Conservation (phyloP, 2,888 invertebrate genomes). For the Drosophila cracens region DNA sequence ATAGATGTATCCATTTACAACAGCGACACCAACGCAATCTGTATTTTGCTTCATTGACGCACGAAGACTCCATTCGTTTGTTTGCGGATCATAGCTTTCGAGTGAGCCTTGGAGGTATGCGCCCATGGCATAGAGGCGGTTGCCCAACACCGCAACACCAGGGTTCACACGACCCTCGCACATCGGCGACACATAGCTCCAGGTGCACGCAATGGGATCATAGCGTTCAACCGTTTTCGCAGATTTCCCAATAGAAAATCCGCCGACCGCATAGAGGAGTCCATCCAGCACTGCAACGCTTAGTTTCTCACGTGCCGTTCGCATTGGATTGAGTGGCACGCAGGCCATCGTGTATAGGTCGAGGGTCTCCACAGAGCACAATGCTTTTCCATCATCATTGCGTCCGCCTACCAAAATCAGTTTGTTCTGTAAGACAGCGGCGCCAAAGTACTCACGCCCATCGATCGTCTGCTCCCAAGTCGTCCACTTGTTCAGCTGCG, state of each 20-base stretch:
- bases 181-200: conserved; percentile 97
- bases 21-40: conserved; percentile 95
- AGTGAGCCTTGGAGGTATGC: too few species aligned
- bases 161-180: conserved; percentile 93
- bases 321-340: conserved; percentile 94
- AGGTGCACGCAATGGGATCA: conserved; percentile 94
- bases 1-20: conserved; percentile 94
- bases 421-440: conserved; percentile 92
- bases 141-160: conserved; percentile 94
- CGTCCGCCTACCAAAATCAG: conserved; percentile 95
- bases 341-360: conserved; percentile 92
- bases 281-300: conserved; percentile 91
- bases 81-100: conserved; percentile 92
- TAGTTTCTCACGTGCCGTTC: conserved; percentile 92
- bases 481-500: conserved; percentile 84
- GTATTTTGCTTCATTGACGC: conserved; percentile 93
- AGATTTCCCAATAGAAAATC: conserved; percentile 94
- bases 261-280: conserved; percentile 96
- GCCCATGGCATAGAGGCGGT: conserved; percentile 94
- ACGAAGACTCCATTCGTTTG: conserved; percentile 91
- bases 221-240: conserved; percentile 96
- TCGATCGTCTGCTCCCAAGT: conserved; percentile 84
- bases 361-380: conserved; percentile 95
- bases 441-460: conserved; percentile 94
- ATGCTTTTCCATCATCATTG: conserved; percentile 95